Evolutionary conservation across 2,113 vertebrate species (phyloP).

Genomic region (Cephalopterus ornatus): DNA sequence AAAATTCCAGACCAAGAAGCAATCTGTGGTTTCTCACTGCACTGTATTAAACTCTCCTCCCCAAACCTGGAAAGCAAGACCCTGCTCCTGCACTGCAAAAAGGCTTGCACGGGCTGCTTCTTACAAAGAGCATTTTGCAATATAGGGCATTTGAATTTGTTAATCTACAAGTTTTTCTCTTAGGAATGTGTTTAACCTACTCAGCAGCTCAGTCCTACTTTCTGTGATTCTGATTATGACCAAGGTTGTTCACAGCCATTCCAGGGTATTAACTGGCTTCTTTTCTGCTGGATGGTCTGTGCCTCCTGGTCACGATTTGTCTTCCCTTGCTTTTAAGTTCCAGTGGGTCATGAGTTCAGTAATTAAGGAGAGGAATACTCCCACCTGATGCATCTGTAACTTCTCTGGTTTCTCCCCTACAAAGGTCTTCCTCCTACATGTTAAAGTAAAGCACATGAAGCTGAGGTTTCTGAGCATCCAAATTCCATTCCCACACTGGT

Average conservation of each 20-base stretch:
- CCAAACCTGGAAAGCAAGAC: neutral
- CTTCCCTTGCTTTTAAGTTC: neutral
- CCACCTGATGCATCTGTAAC: neutral
- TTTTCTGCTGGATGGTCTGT: neutral
- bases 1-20: neutral
- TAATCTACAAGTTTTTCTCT: neutral
- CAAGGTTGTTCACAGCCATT: neutral
- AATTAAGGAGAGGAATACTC: neutral
- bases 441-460: slow-evolving; percentile 4
- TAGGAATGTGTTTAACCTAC: neutral
- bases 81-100: neutral
- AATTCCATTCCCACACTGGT: slow-evolving; percentile 55
- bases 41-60: neutral
- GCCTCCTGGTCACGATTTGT: neutral
- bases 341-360: neutral
- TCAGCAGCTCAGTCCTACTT: neutral
- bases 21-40: neutral
- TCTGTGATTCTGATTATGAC: neutral
- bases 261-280: neutral
- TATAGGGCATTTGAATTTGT: neutral
- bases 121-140: neutral
- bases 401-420: neutral
- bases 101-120: neutral
- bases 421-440: neutral
- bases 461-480: neutral